Base-by-base conservation (phyloP, 1,140 invertebrate species). In the Drosophila nikananu region DNA sequence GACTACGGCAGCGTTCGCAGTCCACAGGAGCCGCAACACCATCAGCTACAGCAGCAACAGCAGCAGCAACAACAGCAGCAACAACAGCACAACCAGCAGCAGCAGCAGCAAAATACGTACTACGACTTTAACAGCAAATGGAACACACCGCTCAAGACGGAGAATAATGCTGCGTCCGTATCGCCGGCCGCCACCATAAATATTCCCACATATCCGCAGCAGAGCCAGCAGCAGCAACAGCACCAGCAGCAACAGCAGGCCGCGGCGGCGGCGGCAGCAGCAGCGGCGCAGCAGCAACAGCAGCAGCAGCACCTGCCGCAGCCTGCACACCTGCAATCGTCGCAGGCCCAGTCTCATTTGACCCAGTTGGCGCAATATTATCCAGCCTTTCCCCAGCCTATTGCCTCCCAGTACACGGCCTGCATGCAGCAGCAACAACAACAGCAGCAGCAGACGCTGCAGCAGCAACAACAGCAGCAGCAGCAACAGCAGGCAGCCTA, bases 121-220 rank as follows among this genome's bases (percentile, higher is more conserved):
- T 92, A 92, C 59, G 91, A 92, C 80, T 92, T 92, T 21, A 92
- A 92, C 52, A 92, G 66, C 73, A 92, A 92, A 55, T 92, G 91
- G 91, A 92, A 92, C 77, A 77, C 87, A n/a, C 87, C 87, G 46
- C 72, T 92, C 12, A 92, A 92, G 62, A 92, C 86, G 39, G 91
- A 92, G 23, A 92, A 90, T 54, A 92, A 91, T 90, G 77, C 91
- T 23, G 77, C 91, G 32, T 83, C 83, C 25, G 83, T 92, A 9
- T 92, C 91, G 48, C 86, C 91, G 63, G 91, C 86, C 39, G 78
- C 91, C 27, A 87, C 93, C 48, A 77, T 93, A 23, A 93, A 82
- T 71, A 93, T 92, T 82, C 93, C 93, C 70, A 94, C 91, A 80
- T 92, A 92, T 92, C 80, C 94, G 39, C 93, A 93, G 30, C 87